Conservation (phyloP, 1,140 invertebrate genomes). For the Parasteatoda tepidariorum region DNA sequence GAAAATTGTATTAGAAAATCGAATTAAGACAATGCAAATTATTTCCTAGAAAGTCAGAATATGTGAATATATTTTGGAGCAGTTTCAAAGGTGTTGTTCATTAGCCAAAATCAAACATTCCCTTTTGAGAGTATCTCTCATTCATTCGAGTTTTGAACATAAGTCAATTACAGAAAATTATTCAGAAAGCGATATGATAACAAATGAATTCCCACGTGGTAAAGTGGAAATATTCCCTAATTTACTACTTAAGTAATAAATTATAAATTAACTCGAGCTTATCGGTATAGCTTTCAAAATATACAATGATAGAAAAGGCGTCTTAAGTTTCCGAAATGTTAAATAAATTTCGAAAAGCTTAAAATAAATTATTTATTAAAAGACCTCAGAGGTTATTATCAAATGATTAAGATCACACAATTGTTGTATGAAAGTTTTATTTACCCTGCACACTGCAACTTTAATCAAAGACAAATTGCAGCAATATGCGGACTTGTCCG, state of each 20-base stretch:
- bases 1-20: too few relatives aligned
- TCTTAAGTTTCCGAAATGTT: constrained; percentile 10
- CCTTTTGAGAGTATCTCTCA: too few relatives aligned
- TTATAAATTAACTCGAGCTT: not conserved
- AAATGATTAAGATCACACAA: constrained; percentile 37
- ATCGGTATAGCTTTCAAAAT: not conserved
- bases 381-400: constrained; percentile 28
- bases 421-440: constrained; percentile 26
- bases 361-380: not conserved
- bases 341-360: not conserved
- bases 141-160: too few relatives aligned
- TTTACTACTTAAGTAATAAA: not conserved
- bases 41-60: too few relatives aligned
- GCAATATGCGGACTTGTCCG: constrained; percentile 7
- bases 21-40: too few relatives aligned
- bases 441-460: constrained; percentile 19
- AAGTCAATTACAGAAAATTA: too few relatives aligned
- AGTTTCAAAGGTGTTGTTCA: too few relatives aligned
- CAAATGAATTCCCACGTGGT: too few relatives aligned
- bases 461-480: constrained; percentile 48
- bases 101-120: too few relatives aligned
- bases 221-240: too few relatives aligned
- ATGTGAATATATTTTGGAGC: too few relatives aligned
- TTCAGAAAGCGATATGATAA: too few relatives aligned
- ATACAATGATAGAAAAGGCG: not conserved